Evolutionary conservation across 1,140 invertebrate genomes (phyloP).

Genomic region (Cephus cinctus): DNA sequence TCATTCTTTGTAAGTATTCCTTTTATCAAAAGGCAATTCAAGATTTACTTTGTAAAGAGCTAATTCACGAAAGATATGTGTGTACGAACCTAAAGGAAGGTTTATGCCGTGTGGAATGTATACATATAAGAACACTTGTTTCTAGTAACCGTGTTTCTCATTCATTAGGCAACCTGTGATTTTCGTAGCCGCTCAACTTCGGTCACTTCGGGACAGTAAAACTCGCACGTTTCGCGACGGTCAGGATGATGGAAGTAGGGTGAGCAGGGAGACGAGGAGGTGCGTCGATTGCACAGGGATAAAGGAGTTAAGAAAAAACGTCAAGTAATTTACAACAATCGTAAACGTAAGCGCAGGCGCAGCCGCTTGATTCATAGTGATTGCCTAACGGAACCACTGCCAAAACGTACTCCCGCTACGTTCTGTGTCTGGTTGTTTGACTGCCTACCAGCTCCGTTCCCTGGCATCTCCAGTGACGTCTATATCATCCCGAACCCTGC

Average conservation of each 20-base stretch:
- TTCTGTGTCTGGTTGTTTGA: too few relatives aligned
- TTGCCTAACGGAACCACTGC: constrained; percentile 37
- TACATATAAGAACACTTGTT: too few relatives aligned
- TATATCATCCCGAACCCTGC: constrained; percentile 9
- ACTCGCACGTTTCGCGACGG: not conserved
- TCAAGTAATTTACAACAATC: constrained; percentile 39
- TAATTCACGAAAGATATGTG: too few relatives aligned
- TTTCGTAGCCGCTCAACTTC: not conserved
- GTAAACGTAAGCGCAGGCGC: constrained; percentile 35
- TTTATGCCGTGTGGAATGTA: too few relatives aligned
- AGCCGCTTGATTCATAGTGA: constrained; percentile 37
- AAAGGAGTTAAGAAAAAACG: constrained; percentile 23
- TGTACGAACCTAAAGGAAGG: too few relatives aligned
- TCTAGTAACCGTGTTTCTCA: too few relatives aligned
- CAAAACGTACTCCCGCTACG: constrained; percentile 32
- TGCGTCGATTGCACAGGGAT: constrained; percentile 3
- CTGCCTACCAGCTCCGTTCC: too few relatives aligned
- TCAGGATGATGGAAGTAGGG: constrained; percentile 1
- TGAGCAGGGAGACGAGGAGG: constrained; percentile 4
- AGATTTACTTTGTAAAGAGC: too few relatives aligned
- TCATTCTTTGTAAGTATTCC: too few relatives aligned
- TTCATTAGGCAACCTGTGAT: too few relatives aligned
- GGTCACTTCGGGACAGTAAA: constrained; percentile 1
- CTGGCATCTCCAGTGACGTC: constrained; percentile 7
- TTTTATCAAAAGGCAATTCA: too few relatives aligned